Evolutionary conservation across 2,888 invertebrate genomes (phyloP).

Genomic region (Caradrina kadenii): DNA sequence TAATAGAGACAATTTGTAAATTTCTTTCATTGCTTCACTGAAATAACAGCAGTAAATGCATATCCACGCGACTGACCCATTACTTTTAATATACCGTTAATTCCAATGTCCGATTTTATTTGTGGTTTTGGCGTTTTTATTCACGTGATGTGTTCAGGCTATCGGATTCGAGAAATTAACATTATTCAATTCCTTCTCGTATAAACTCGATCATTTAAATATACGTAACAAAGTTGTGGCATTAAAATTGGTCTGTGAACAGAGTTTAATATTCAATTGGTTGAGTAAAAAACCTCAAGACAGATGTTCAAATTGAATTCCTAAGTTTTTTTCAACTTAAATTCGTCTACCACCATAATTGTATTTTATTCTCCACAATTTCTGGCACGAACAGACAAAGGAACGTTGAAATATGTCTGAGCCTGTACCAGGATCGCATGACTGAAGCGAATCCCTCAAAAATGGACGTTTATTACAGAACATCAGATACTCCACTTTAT

Average conservation of each 20-base stretch:
- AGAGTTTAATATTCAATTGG: conserved; percentile 15
- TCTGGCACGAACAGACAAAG: conserved; percentile 34
- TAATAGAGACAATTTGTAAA: neutral
- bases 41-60: neutral
- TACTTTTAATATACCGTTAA: conserved; percentile 14
- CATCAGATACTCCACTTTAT: conserved; percentile 54
- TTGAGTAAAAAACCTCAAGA: neutral
- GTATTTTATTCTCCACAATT: conserved; percentile 27
- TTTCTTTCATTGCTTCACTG: neutral
- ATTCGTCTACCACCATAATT: conserved; percentile 1
- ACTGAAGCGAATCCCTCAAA: conserved; percentile 65
- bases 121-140: conserved; percentile 9
- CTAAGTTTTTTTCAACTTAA: neutral
- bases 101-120: conserved; percentile 29
- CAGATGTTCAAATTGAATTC: conserved; percentile 8
- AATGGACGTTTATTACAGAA: conserved; percentile 62
- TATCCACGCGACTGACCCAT: neutral
- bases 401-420: conserved; percentile 41
- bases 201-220: conserved; percentile 22
- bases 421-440: conserved; percentile 61
- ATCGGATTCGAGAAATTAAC: conserved; percentile 23
- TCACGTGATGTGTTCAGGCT: conserved; percentile 9
- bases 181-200: conserved; percentile 9
- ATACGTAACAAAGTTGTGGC: neutral
- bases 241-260: conserved; percentile 3